Conservation (phyloP, 2,113 vertebrate species). For the Phylloscopus whistleri region DNA sequence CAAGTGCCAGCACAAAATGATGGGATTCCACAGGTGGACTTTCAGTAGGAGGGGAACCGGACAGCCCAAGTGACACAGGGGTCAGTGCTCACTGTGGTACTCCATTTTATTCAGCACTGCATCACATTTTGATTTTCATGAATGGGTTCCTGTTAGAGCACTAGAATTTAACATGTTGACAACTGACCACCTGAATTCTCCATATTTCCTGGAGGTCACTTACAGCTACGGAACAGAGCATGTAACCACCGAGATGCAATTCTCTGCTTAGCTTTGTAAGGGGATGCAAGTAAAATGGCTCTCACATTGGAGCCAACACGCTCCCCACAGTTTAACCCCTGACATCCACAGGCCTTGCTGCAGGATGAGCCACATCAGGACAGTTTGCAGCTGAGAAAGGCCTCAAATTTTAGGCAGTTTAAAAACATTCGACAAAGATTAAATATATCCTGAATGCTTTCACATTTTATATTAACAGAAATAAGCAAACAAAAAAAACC, state of each 20-base stretch:
- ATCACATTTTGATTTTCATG: background rate
- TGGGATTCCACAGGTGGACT: background rate
- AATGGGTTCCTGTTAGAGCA: background rate
- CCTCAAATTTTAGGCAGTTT: background rate
- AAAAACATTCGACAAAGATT: background rate
- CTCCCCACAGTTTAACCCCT: background rate
- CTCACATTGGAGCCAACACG: background rate
- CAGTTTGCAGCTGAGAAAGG: background rate
- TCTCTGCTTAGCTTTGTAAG: background rate
- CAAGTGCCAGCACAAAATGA: background rate
- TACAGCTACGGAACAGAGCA: background rate
- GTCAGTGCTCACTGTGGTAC: fast-evolving
- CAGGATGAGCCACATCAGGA: background rate
- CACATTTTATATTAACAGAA: background rate
- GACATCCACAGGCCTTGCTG: background rate
- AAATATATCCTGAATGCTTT: background rate
- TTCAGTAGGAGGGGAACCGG: background rate
- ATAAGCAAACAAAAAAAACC: background rate
- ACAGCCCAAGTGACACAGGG: background rate
- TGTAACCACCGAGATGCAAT: fast-evolving
- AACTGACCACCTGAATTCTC: background rate
- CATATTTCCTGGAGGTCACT: fast-evolving
- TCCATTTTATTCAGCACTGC: background rate
- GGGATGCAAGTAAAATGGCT: fast-evolving
- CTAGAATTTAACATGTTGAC: background rate